A percentile compares a stretch with the other conserved stretches of the same genome.
Evolutionary conservation across 1,140 invertebrate genomes (phyloP).

Genomic region (Nasonia giraulti): DNA sequence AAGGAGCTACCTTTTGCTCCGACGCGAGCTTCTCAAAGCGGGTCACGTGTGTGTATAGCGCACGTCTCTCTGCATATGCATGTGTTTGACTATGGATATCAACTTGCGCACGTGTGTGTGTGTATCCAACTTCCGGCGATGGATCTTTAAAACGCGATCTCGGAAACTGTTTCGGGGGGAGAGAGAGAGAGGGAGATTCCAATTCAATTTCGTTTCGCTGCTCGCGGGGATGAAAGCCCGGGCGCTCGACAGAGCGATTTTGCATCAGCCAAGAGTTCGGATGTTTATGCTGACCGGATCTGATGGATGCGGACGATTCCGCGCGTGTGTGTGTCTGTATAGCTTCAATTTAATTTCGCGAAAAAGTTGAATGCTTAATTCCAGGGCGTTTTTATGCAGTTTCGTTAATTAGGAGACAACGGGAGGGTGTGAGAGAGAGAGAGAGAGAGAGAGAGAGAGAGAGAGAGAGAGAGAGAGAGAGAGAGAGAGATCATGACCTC

Average conservation of each 20-base stretch:
- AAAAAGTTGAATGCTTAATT: too few relatives aligned
- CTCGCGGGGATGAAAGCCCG: background rate
- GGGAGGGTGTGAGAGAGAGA: too few relatives aligned
- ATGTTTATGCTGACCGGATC: too few relatives aligned
- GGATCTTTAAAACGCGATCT: conserved; percentile 48
- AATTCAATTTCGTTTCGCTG: conserved; percentile 58
- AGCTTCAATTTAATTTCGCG: too few relatives aligned
- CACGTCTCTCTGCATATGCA: background rate
- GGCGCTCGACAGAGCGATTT: background rate
- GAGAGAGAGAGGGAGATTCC: conserved; percentile 35
- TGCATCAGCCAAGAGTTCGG: too few relatives aligned
- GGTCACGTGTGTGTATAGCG: conserved; percentile 7
- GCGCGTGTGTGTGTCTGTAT: too few relatives aligned
- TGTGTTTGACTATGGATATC: background rate
- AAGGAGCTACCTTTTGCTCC: conserved; percentile 35
- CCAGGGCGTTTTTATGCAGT: too few relatives aligned
- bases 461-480: too few relatives aligned
- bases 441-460: too few relatives aligned
- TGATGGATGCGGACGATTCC: too few relatives aligned
- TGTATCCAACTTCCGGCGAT: conserved; percentile 10
- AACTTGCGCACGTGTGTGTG: background rate
- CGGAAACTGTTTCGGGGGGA: conserved; percentile 24
- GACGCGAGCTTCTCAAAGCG: conserved; percentile 29
- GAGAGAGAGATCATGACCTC: too few relatives aligned
- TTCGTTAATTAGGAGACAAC: too few relatives aligned